phyloP scores from a whole-genome alignment of 2,113 vertebrate genomes.

The Sphyrna mokarran region DNA sequence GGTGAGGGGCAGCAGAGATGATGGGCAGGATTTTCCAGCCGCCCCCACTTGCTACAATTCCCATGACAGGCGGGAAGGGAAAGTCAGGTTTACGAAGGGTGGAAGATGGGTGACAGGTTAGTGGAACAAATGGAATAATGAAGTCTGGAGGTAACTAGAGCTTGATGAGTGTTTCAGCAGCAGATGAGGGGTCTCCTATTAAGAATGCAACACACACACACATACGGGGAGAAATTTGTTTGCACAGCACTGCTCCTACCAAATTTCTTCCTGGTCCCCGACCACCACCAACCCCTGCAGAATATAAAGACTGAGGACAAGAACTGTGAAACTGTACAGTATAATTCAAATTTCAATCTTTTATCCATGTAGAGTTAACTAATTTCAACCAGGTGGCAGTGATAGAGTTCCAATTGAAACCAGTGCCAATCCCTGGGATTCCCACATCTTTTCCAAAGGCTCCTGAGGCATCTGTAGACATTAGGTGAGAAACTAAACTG shows the following conservation, averaged over 20 bases:
- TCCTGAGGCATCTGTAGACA: not conserved
- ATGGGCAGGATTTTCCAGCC: too few species aligned
- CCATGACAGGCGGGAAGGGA: too few species aligned
- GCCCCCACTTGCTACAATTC: too few species aligned
- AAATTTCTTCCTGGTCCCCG: not conserved
- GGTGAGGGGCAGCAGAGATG: not conserved
- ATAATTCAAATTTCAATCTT: not conserved
- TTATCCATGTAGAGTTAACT: not conserved
- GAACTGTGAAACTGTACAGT: not conserved
- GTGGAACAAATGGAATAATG: not conserved
- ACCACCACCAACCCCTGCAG: not conserved
- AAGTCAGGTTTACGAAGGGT: not conserved
- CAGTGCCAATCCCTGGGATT: not conserved
- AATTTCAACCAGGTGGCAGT: not conserved
- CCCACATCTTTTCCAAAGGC: not conserved
- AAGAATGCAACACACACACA: not conserved
- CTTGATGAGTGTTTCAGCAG: not conserved
- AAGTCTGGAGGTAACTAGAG: too few species aligned
- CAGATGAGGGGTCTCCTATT: not conserved
- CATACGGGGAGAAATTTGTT: not conserved
- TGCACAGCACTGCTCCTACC: not conserved
- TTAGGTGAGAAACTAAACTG: not conserved
- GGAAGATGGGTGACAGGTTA: not conserved
- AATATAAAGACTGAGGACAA: not conserved
- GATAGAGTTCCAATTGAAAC: not conserved